Percentiles rank a stretch among this genome's conserved stretches.
Evolutionary conservation across 2,113 vertebrate genomes (phyloP).

Genomic region (Plecturocebus donacophilus): DNA sequence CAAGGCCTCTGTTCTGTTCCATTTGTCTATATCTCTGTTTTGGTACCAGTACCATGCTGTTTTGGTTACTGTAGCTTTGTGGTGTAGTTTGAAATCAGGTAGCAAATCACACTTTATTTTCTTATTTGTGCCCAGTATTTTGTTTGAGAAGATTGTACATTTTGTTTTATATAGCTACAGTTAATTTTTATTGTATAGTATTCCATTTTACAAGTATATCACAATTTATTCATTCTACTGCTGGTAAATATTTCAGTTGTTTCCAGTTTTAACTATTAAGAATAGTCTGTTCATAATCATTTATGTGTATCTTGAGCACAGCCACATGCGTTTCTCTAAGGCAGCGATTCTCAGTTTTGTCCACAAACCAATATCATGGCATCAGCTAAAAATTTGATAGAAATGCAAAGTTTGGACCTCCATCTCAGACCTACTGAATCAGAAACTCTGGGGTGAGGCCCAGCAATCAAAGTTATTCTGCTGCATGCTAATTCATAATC

Average conservation of each 20-base stretch:
- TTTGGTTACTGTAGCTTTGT: no score
- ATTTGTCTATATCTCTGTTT: no score
- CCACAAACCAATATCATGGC: not conserved
- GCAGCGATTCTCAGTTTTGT: not conserved
- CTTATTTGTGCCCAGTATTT: not conserved
- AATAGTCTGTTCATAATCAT: not conserved
- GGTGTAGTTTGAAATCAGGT: no score
- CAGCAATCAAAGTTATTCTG: not conserved
- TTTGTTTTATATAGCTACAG: not conserved
- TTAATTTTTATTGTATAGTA: not conserved
- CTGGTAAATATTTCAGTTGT: not conserved
- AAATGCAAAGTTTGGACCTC: not conserved
- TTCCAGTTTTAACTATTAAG: slow-evolving; percentile 7
- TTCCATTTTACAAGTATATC: slow-evolving; percentile 8
- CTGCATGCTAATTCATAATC: not conserved
- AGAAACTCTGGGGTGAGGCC: not conserved
- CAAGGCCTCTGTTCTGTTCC: no score
- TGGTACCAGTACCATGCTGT: no score
- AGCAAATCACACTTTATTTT: not conserved
- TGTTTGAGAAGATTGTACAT: not conserved
- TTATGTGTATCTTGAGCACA: not conserved
- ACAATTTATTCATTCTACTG: not conserved
- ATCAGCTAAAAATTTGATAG: slow-evolving; percentile 26
- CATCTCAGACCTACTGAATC: not conserved
- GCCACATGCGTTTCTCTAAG: not conserved